Evolutionary conservation across 2,113 vertebrate genomes (phyloP).

Genomic region (Syngnathus floridae): DNA sequence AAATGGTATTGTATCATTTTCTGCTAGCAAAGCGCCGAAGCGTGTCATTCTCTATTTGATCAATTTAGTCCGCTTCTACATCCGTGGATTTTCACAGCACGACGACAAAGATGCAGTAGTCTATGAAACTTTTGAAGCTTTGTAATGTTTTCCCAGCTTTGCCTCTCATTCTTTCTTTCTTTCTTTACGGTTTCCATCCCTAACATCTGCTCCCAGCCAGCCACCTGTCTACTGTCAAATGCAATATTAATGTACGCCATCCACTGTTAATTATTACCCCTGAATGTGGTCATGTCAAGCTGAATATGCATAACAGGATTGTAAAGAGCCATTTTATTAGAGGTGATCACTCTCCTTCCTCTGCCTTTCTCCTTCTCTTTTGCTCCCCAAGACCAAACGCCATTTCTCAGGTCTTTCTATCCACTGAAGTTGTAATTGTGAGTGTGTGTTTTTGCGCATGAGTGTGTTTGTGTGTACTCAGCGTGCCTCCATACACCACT

Average conservation of each 20-base stretch:
- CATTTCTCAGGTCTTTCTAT: constrained; percentile 56
- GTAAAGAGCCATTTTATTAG: constrained; percentile 57
- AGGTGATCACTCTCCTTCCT: constrained; percentile 54
- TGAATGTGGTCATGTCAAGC: constrained; percentile 56
- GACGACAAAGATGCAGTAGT: neutral
- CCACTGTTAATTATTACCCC: constrained; percentile 63
- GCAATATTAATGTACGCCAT: constrained; percentile 58
- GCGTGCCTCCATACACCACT: constrained; percentile 53
- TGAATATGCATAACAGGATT: constrained; percentile 56
- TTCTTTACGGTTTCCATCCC: constrained; percentile 32
- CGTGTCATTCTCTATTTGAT: neutral
- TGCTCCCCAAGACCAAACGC: constrained; percentile 31
- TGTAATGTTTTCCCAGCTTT: constrained; percentile 19
- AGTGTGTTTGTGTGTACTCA: constrained; percentile 31
- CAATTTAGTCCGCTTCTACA: neutral
- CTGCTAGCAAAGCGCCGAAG: neutral
- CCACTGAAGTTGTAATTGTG: constrained; percentile 39
- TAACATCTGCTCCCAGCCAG: constrained; percentile 62
- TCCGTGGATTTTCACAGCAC: neutral
- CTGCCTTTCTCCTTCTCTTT: constrained; percentile 10
- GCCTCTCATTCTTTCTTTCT: constrained; percentile 9
- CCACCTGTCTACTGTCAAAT: constrained; percentile 67
- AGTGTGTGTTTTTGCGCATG: constrained; percentile 31
- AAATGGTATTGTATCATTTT: neutral
- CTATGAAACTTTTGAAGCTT: constrained; percentile 5